Conservation (phyloP, 1,140 invertebrate genomes). For the Homalodisca vitripennis region DNA sequence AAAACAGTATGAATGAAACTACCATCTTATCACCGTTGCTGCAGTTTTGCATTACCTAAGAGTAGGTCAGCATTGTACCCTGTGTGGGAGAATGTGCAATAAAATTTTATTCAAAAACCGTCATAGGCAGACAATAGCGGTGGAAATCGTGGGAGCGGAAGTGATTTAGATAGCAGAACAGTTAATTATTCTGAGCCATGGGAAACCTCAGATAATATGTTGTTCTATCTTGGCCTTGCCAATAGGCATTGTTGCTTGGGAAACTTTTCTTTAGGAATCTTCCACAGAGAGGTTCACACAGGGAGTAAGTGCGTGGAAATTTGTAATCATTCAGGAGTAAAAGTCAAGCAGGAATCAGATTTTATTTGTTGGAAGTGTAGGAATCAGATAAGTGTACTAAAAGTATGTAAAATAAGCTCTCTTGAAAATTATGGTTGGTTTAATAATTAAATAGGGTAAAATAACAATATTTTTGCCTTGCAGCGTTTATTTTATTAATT, state of each 20-base stretch:
- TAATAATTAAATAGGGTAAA: no score
- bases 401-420: no score
- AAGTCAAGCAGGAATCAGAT: background rate
- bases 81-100: constrained; percentile 19
- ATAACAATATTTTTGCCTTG: no score
- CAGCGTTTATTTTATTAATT: no score
- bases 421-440: no score
- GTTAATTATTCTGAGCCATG: constrained; percentile 20
- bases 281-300: background rate
- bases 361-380: no score
- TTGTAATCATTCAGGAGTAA: background rate
- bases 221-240: constrained; percentile 25
- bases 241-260: constrained; percentile 21
- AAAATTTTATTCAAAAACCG: constrained; percentile 11
- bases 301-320: background rate
- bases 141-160: constrained; percentile 24
- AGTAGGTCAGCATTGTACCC: background rate
- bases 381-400: no score
- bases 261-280: background rate
- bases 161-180: constrained; percentile 24
- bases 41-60: no score
- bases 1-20: no score
- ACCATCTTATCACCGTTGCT: no score
- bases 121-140: constrained; percentile 2
- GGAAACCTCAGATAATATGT: constrained; percentile 21